phyloP scores from a whole-genome alignment of 2,888 invertebrate species.

The Tricholauxania praeusta region DNA sequence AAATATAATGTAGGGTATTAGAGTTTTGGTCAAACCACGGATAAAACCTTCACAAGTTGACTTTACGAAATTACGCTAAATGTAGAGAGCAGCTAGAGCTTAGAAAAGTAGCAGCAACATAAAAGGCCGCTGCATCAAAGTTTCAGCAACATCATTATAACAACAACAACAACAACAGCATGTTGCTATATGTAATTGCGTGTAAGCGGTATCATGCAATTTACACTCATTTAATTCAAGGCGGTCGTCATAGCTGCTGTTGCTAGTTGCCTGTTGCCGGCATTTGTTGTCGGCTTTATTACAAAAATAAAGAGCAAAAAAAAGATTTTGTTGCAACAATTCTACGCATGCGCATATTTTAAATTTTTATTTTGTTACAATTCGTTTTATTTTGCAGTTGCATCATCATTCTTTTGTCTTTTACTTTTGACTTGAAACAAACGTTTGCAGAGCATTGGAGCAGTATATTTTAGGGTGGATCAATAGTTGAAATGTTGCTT shows the following conservation, averaged over 20 bases:
- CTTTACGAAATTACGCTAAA: too few relatives aligned
- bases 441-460: too few relatives aligned
- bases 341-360: conserved; percentile 15
- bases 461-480: too few relatives aligned
- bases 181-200: conserved; percentile 19
- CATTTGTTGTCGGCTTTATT: not conserved
- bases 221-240: conserved; percentile 17
- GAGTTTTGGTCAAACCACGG: too few relatives aligned
- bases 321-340: not conserved
- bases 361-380: conserved; percentile 4
- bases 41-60: too few relatives aligned
- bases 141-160: not conserved
- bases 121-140: not conserved
- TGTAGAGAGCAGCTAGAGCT: too few relatives aligned
- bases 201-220: conserved; percentile 10
- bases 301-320: conserved; percentile 1
- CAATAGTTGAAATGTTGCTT: too few relatives aligned
- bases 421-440: not conserved
- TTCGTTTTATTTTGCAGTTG: not conserved
- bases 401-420: not conserved
- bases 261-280: not conserved
- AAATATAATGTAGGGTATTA: too few relatives aligned
- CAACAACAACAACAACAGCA: conserved; percentile 21
- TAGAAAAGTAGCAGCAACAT: conserved; percentile 8
- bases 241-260: conserved; percentile 1